phyloP scores from a whole-genome alignment of 2,888 invertebrate species.

The Cheilosia pagana region DNA sequence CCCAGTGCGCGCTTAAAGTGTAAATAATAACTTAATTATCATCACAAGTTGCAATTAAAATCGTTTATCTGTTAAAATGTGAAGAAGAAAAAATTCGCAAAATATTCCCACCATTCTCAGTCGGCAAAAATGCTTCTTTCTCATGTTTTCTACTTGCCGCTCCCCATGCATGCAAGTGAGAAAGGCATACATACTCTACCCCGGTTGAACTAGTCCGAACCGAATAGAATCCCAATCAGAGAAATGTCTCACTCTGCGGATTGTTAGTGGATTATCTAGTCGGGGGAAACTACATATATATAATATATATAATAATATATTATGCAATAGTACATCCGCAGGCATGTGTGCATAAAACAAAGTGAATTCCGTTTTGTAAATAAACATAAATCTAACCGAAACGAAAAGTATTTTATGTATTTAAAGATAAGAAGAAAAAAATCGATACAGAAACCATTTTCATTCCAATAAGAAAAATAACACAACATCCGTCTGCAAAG shows the following conservation, averaged over 20 bases:
- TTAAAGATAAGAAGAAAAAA: conserved; percentile 56
- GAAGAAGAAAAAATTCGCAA: conserved; percentile 39
- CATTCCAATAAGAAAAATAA: conserved; percentile 66
- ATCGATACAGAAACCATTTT: conserved; percentile 72
- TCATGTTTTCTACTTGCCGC: conserved; percentile 24
- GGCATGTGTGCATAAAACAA: conserved; percentile 61
- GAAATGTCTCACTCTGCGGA: conserved; percentile 70
- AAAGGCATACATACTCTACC: conserved; percentile 4
- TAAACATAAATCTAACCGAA: conserved; percentile 69
- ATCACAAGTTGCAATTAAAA: neutral
- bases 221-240: conserved; percentile 36
- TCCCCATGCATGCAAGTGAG: conserved; percentile 44
- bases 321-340: conserved; percentile 60
- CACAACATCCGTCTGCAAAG: conserved; percentile 67
- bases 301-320: conserved; percentile 38
- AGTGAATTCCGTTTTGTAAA: conserved; percentile 68
- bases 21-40: neutral
- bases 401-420: conserved; percentile 65
- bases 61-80: conserved; percentile 22
- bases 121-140: conserved; percentile 34
- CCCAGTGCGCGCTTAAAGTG: conserved; percentile 28
- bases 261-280: conserved; percentile 67
- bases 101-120: conserved; percentile 34
- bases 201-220: conserved; percentile 28
- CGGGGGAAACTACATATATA: conserved; percentile 59